These are phyloP conservation scores for Cyanoderma ruficeps DNA, from an alignment of 2,113 vertebrate species.

Conservation along the genomic window DNA sequence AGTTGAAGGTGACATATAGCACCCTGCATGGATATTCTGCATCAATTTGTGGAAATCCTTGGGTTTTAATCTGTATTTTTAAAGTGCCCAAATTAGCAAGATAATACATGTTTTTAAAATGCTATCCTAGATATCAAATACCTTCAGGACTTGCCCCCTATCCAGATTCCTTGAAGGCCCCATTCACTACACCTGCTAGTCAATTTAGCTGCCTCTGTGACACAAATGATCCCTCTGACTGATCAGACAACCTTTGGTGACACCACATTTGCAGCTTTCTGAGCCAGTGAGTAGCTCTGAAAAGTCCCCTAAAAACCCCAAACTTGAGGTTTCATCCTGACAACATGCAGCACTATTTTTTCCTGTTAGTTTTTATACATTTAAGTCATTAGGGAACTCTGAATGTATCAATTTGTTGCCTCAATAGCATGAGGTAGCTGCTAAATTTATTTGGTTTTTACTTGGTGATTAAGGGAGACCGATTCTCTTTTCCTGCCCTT, in stretches of 20 bases:
- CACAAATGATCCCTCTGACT: not conserved
- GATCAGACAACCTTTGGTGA: not conserved
- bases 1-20: not conserved
- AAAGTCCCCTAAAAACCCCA: not conserved
- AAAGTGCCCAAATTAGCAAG: not conserved
- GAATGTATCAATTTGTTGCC: constrained; percentile 43
- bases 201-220: not conserved
- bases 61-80: not conserved
- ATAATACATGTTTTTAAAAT: not conserved
- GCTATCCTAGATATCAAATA: not conserved
- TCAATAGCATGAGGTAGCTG: constrained; percentile 39
- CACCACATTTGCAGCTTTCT: not conserved
- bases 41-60: not conserved
- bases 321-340: not conserved
- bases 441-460: constrained; percentile 63
- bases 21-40: not conserved
- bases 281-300: not conserved
- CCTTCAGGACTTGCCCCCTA: not conserved
- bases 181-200: not conserved
- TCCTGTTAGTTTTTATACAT: not conserved
- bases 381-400: constrained; percentile 38
- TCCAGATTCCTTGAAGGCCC: not conserved
- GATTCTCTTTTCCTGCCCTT: constrained; percentile 62
- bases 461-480: constrained; percentile 58
- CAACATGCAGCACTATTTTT: not conserved